phyloP scores from a whole-genome alignment of 2,113 vertebrate species.

The Callorhinus ursinus region DNA sequence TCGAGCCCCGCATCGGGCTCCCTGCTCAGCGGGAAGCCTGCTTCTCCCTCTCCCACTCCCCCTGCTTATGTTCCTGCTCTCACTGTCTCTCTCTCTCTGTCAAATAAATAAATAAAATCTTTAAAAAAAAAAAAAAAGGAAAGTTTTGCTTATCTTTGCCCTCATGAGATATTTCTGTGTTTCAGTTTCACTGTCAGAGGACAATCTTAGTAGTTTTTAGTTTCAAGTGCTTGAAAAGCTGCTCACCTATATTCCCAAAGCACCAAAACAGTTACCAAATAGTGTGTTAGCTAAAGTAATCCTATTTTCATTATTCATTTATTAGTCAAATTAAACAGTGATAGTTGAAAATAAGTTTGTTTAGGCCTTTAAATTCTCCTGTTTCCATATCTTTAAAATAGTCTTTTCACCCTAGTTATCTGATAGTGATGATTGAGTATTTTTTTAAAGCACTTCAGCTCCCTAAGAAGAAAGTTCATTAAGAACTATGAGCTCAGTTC shows the following conservation, averaged over 20 bases:
- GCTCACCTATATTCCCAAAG: not conserved
- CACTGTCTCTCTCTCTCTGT: too few relatives aligned
- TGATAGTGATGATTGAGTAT: not conserved
- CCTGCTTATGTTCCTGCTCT: too few relatives aligned
- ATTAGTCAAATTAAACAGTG: not conserved
- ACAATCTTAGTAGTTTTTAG: not conserved
- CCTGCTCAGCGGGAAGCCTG: too few relatives aligned
- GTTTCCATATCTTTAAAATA: not conserved
- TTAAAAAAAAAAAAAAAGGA: too few relatives aligned
- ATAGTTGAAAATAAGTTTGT: not conserved
- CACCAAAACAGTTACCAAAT: not conserved
- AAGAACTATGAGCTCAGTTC: not conserved
- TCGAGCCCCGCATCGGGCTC: too few relatives aligned
- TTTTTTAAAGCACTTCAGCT: not conserved
- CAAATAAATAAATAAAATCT: too few relatives aligned
- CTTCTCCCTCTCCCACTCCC: too few relatives aligned
- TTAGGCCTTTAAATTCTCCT: not conserved
- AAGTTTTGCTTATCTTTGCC: not conserved
- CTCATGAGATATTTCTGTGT: not conserved
- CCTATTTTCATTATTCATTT: not conserved
- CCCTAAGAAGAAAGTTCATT: not conserved
- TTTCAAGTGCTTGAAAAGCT: not conserved
- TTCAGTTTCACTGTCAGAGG: not conserved
- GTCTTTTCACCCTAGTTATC: not conserved
- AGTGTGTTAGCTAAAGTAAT: not conserved